Evolutionary conservation across 2,797 vertebrate genomes (phyloP), one percentile per base, ranked within the genome.

Genomic region (Acanthiza pusilla): DNA sequence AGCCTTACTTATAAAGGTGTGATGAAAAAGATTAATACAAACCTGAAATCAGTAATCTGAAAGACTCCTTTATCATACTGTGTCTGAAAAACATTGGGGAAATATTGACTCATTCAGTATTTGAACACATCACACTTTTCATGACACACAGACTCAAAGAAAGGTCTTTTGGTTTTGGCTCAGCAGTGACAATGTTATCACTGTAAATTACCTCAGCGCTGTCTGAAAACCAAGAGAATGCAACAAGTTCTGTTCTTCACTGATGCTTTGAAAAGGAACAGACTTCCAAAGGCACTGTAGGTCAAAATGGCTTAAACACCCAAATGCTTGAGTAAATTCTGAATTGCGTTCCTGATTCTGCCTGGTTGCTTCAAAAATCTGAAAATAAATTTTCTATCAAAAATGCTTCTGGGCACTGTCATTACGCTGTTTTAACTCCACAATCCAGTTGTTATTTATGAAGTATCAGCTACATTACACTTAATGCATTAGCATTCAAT

Each of bases 21-120:
- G 90, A 92, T 90, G 85, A 54, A 84, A 91, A 94, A 96, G 85
- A 94, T 89, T 84, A 96, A 92, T 63, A 85, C 38, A 88, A 90
- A 71, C 74, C 67, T 87, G 51, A 68, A 93, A 81, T 89, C 83
- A 79, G 85, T 72, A 93, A 92, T 72, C 85, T 93, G 79, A 86
- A 89, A 92, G 75, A 54, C 61, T 75, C 29, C 68, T 92, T 94
- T 88, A 87, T 93, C 74, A 87, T 8, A 29, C 51, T 19, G 40
- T 58, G 75, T 63, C 85, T 92, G 75, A 26, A 92, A 95, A 87
- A 66, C 72, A 66, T 57, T 18, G 30, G 54, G 68, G 68, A 88
- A 93, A 87, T 91, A 96, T 62, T 68, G 81, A 89, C 86, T 88
- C 91, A 61, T 67, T 85, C 50, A 11, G 62, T 50, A 75, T 89